Base-by-base conservation (phyloP, 2,888 invertebrate genomes). In the Lapara coniferarum region DNA sequence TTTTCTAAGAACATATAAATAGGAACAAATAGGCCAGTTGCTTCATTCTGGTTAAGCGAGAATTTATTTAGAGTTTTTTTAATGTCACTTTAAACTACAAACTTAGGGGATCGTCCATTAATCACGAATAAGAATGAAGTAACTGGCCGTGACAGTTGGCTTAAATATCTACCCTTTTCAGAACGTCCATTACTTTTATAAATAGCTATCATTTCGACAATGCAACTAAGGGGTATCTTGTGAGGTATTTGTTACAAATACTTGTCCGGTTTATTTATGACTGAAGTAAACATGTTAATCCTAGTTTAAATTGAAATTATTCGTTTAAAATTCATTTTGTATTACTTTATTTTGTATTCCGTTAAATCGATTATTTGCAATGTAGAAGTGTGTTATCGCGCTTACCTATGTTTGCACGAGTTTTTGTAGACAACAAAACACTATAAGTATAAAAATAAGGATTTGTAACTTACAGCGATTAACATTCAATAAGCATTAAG, bases 401-500 rank as follows among this genome's bases (percentile, higher is more conserved):
- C 51, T 51, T 51, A 51, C 5, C 37, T 37, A 37, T 37, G 37
- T 7, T 8, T 37, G 5, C 37, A 37, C 5, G 8, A 37, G 37
- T 37, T 37, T 5, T 37, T 37, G 5, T 37, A 37, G 25, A 25
- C 56, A 56, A 30, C 25, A 6, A 13, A 56, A 56, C 6, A 30
- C 56, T 56, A 56, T 10, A n/a, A n/a, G n/a, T n/a, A 55, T 2
- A 55, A 2, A 8, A 19, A 19, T 10, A 55, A 19, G 55, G 19
- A 5, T 12, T 1, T 49, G 19, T 57, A 7, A 19, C 46, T 63
- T 49, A 63, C 19, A 63, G 37, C 14, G 46, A 55, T 25, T 66
- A 55, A 71, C 73, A 72, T 37, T 73, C 19, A 71, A 78, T 73
- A 78, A 80, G 80, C 80, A 80, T 81, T 73, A 78, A 80, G 80